Evolutionary conservation across 2,797 vertebrate species (phyloP), one percentile per base, ranked within the genome.

Genomic region (Chelon auratus): DNA sequence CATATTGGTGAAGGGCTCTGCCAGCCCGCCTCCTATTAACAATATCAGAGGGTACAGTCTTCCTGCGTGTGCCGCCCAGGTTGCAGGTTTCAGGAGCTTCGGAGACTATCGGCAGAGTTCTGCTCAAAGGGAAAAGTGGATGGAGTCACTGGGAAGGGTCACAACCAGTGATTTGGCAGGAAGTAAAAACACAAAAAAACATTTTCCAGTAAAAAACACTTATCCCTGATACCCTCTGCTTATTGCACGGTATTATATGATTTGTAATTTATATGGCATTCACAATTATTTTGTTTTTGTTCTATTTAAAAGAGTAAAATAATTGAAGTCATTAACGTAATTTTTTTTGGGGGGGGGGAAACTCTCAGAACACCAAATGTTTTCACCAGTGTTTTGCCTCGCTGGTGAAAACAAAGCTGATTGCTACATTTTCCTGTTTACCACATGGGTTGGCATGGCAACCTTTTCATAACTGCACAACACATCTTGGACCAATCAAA

Each of bases 1-100:
- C 88, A 90, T 79, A 84, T 89, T 90, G 83, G 79, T 39, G 75
- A 63, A 60, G 59, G 48, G 37, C 62, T 83, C 54, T 87, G 82
- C 82, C 87, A 86, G 82, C 67, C 56, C 30, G 62, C 56, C 58
- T 59, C 20, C 72, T 75, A 50, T 58, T 68, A 56, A 74, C 71
- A 72, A 78, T 86, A 84, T 60, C 66, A 50, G 56, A 69, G 64
- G 54, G 42, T 64, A 65, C 40, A 22, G 67, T 59, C 37, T n/a
- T 30, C 22, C 3, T 36, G 53, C 42, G 18, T 39, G 55, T 68
- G 65, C 57, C 56, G 43, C 40, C 45, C 39, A 15, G 62, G 37
- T 58, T 54, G 51, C 24, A 77, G 77, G 54, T 72, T 80, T 26
- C 3, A 60, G 63, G 13, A 24, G 37, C 54, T 68, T 30, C 14